These are phyloP conservation scores for Drosophila paracracens DNA, from an alignment of 2,888 invertebrate genomes.

Conservation along the genomic window DNA sequence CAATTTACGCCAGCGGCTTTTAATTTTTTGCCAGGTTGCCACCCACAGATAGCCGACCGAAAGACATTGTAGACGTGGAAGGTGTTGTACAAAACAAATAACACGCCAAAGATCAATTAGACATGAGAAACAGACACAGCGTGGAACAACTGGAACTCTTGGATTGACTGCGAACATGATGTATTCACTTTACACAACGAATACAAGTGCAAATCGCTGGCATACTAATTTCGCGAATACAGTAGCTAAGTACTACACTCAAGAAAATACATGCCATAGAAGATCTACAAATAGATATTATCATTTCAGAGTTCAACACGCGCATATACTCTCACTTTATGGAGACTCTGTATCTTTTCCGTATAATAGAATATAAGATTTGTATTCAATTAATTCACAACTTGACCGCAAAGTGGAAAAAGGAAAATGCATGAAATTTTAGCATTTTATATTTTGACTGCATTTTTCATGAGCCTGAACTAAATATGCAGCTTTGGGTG, in stretches of 20 bases:
- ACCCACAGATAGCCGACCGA: conserved; percentile 53
- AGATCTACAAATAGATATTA: not conserved
- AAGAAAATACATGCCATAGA: not conserved
- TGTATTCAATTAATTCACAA: conserved; percentile 24
- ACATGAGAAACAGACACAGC: conserved; percentile 61
- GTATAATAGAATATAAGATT: not conserved
- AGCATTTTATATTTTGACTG: conserved; percentile 45
- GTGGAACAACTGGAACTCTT: conserved; percentile 47
- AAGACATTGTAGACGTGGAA: conserved; percentile 54
- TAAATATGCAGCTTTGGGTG: conserved; percentile 45
- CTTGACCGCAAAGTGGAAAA: conserved; percentile 29
- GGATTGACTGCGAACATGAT: conserved; percentile 56
- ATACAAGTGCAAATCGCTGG: conserved; percentile 20
- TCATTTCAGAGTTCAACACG: not conserved
- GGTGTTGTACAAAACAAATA: conserved; percentile 63
- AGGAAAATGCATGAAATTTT: conserved; percentile 32
- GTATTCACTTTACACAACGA: conserved; percentile 22
- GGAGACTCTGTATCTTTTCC: not conserved
- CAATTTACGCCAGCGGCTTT: conserved; percentile 73
- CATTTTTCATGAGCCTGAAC: conserved; percentile 54
- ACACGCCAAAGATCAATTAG: conserved; percentile 69
- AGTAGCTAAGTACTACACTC: conserved; percentile 28
- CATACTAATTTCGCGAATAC: conserved; percentile 26
- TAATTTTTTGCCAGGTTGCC: conserved; percentile 60
- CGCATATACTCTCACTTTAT: not conserved